Conservation (phyloP, 1,140 invertebrate genomes). For the Rhopalosiphum padi region DNA sequence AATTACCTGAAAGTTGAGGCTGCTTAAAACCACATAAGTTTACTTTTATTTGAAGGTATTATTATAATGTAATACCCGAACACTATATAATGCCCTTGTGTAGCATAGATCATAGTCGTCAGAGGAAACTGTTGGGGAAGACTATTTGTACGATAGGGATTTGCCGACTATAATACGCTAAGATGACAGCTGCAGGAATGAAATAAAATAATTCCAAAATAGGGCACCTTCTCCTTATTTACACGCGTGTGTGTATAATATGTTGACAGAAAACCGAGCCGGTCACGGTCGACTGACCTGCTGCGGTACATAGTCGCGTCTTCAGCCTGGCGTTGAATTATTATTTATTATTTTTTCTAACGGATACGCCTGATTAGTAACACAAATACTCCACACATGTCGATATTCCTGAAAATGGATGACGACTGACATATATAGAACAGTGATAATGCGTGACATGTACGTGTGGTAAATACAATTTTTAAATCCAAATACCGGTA, state of each 20-base stretch:
- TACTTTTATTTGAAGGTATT: neutral
- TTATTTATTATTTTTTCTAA: conserved; percentile 23
- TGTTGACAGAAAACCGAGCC: conserved; percentile 42
- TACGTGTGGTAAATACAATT: neutral
- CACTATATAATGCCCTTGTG: neutral
- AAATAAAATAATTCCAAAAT: neutral
- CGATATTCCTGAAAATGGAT: neutral
- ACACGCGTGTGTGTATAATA: neutral
- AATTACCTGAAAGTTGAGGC: neutral
- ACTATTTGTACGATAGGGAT: neutral
- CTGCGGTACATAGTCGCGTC: conserved; percentile 5
- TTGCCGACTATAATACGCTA: neutral
- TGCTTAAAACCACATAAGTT: neutral
- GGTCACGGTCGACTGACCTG: conserved; percentile 34
- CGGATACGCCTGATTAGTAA: conserved; percentile 38
- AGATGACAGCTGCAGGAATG: conserved; percentile 8
- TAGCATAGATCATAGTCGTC: neutral
- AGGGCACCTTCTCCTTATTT: conserved; percentile 10
- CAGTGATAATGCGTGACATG: neutral
- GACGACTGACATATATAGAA: neutral
- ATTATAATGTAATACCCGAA: neutral
- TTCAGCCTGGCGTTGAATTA: conserved; percentile 24
- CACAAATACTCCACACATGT: conserved; percentile 14
- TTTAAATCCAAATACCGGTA: neutral
- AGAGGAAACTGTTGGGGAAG: neutral